Conservation (phyloP, 2,797 vertebrate species). For the Linurgus olivaceus region DNA sequence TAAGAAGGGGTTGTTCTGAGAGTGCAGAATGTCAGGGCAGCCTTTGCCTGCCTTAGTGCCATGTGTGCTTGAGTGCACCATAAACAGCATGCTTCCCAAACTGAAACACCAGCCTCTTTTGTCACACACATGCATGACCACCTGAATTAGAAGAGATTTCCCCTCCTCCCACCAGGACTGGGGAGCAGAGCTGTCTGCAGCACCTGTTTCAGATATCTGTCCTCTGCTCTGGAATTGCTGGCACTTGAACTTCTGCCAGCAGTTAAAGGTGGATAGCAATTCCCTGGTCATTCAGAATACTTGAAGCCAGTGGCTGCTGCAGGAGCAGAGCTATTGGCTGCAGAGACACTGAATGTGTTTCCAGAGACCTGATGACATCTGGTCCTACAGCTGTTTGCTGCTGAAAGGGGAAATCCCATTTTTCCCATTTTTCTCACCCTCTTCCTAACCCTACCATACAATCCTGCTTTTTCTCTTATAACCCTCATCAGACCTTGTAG, state of each 20-base stretch:
- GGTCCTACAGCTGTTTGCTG: neutral
- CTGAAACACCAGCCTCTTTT: neutral
- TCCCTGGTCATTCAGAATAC: neutral
- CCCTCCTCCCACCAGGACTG: neutral
- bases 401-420: neutral
- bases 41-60: neutral
- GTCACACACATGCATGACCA: neutral
- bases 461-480: neutral
- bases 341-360: neutral
- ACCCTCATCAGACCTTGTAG: neutral
- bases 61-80: fast-evolving
- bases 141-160: neutral
- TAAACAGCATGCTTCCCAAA: neutral
- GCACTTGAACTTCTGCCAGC: neutral
- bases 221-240: neutral
- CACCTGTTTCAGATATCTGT: neutral
- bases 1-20: neutral
- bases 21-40: neutral
- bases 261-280: neutral
- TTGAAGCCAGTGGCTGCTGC: neutral
- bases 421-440: neutral
- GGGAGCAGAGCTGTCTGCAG: neutral
- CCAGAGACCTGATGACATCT: neutral
- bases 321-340: neutral
- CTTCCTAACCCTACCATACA: neutral